Percentiles rank a stretch among this genome's conserved stretches.
phyloP scores from a whole-genome alignment of 2,888 invertebrate species.

The Galerucella pusilla region DNA sequence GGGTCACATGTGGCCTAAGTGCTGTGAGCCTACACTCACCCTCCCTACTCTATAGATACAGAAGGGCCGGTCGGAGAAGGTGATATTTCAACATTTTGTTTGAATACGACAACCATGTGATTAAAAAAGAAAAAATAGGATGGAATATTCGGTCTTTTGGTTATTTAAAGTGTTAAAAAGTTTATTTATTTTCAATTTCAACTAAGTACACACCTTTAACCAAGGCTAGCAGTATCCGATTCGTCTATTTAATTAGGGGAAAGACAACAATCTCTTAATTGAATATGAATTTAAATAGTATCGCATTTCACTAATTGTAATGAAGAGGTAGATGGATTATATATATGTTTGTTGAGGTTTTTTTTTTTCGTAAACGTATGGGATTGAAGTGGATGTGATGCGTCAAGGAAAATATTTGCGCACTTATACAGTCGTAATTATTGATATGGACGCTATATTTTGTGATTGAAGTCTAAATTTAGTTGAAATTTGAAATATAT shows the following conservation, averaged over 20 bases:
- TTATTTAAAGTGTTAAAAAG: no score
- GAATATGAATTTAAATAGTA: neutral
- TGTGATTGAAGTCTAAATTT: neutral
- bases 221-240: neutral
- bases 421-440: neutral
- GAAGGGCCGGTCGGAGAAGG: no score
- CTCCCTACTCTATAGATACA: no score
- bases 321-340: neutral
- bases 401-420: conserved; percentile 15
- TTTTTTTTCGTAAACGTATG: neutral
- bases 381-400: conserved; percentile 4
- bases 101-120: no score
- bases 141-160: no score
- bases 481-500: no score
- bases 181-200: neutral
- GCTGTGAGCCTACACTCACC: no score
- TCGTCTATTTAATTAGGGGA: neutral
- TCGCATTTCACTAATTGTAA: conserved; percentile 15
- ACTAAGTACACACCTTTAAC: neutral
- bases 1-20: no score
- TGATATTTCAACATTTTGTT: no score
- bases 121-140: no score
- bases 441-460: neutral
- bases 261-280: neutral
- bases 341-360: neutral